phyloP scores from a whole-genome alignment of 2,888 invertebrate genomes.

The Clitarchus hookeri region DNA sequence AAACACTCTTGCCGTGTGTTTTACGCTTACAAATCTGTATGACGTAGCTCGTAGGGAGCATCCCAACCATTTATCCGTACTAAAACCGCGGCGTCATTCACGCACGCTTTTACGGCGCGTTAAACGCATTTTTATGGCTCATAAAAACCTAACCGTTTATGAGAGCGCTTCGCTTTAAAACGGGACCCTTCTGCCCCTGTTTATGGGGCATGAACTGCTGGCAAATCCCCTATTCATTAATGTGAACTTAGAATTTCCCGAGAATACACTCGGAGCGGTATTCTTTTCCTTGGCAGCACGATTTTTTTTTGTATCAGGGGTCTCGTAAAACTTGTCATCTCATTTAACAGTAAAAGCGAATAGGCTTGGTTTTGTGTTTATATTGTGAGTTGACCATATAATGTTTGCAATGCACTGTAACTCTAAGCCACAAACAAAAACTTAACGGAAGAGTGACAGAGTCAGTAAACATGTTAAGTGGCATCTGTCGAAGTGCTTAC shows the following conservation, averaged over 20 bases:
- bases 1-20: no score
- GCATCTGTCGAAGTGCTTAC: no score
- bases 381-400: no score
- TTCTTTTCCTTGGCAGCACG: background rate
- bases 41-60: background rate
- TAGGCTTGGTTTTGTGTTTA: no score
- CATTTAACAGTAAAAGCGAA: no score
- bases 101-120: background rate
- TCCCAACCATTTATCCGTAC: background rate
- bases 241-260: background rate
- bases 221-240: background rate
- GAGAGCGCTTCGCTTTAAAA: background rate
- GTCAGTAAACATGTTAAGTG: no score
- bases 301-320: background rate
- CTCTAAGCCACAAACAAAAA: no score
- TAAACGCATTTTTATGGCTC: background rate
- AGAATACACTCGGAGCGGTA: background rate
- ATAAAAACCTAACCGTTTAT: slow-evolving; percentile 7
- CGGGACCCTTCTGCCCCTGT: background rate
- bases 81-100: background rate
- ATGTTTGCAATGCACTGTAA: no score
- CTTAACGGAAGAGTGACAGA: no score
- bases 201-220: background rate
- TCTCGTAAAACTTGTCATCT: no score
- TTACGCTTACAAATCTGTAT: background rate